Base-by-base conservation (phyloP, 2,888 invertebrate genomes). In the Molorchus minor region DNA sequence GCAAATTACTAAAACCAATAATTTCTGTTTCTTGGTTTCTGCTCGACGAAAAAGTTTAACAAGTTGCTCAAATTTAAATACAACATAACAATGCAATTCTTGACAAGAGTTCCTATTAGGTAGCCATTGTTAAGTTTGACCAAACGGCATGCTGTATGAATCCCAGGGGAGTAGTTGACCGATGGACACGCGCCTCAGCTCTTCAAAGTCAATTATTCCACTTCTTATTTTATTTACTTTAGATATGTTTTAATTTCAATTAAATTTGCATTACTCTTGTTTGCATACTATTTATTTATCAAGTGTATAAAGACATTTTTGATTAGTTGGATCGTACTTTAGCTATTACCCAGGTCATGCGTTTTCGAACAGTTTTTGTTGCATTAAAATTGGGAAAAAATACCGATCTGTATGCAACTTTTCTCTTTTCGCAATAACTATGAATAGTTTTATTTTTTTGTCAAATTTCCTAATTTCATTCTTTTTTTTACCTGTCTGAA, bases 151-250 rank as follows among this genome's bases (percentile, higher is more conserved):
- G 46, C 46, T 46, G 46, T n/a, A 20, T 40, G n/a, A 12, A 47
- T 7, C 66, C 63, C 61, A 7, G 29, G 63, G 60, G 66, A 60
- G 46, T 30, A 57, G 59, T 64, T 66, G 61, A 65, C 65, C 63
- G 54, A 25, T 51, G 55, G 56, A 30, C 63, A 64, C 59, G 51
- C 58, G 62, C 30, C 21, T 45, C 30, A 17, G 40, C 66, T 57
- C 66, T 66, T 56, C 56, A 60, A 56, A 49, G 53, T 53, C 53
- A 58, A 63, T 61, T 58, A 58, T 58, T 20, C 53, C 43, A 36
- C 33, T 55, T 45, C 46, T 20, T 38, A 61, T 60, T 56, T 10
- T 53, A 41, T 63, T 57, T 56, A 53, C 33, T 58, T 44, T 58
- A 16, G 36, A 47, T 47, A 29, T 35, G 17, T 35, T 47, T 36